These are phyloP conservation scores for Plectropomus leopardus DNA, from an alignment of 2,113 vertebrate species.

Conservation along the genomic window DNA sequence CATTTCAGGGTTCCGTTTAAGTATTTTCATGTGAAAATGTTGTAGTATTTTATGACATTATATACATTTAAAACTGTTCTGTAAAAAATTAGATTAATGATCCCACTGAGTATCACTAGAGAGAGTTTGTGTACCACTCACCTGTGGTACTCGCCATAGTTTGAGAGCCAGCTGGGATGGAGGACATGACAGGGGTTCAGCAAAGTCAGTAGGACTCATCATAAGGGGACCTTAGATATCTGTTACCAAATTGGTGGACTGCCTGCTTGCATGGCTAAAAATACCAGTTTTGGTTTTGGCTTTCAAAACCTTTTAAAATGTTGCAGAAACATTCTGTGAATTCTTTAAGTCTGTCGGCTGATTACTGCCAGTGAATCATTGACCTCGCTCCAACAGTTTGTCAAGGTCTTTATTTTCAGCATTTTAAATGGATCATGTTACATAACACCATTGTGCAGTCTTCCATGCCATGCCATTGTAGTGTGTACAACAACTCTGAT, in stretches of 20 bases:
- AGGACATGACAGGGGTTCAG: too few species aligned
- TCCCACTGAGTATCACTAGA: too few species aligned
- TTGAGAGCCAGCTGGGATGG: too few species aligned
- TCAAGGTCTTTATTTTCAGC: conserved; percentile 32
- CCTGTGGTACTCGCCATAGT: too few species aligned
- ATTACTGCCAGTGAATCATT: background rate
- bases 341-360: background rate
- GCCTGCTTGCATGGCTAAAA: background rate
- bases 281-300: background rate
- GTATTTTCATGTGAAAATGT: too few species aligned
- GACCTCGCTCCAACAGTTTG: conserved; percentile 7
- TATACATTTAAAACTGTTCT: too few species aligned
- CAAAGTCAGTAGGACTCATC: too few species aligned
- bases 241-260: too few species aligned
- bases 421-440: conserved; percentile 46
- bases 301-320: background rate
- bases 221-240: background rate
- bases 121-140: too few species aligned
- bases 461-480: conserved; percentile 17
- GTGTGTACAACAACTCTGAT: conserved; percentile 23
- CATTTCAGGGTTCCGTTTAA: too few species aligned
- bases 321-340: background rate
- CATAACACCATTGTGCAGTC: conserved; percentile 17
- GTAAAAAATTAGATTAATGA: too few species aligned
- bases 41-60: too few species aligned